Percentiles rank a stretch among this genome's conserved stretches.
Conservation (phyloP, 2,113 vertebrate species). For the Sminthopsis crassicaudata region DNA sequence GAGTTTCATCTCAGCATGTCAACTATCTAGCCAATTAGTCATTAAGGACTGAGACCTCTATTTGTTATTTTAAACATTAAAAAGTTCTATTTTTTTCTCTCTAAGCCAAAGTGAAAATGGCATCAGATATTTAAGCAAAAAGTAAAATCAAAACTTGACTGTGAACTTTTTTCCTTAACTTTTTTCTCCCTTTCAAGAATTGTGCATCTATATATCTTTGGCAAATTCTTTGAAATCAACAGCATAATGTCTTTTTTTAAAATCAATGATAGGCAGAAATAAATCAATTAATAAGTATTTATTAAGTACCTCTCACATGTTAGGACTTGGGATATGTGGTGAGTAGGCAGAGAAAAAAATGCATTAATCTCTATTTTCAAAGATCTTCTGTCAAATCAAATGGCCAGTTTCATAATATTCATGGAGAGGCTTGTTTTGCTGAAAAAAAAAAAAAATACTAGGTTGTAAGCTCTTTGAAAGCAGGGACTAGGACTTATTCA, state of each 20-base stretch:
- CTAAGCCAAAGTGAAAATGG: not conserved
- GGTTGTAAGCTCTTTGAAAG: not conserved
- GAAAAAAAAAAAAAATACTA: not conserved
- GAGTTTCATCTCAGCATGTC: not conserved
- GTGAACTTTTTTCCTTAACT: not conserved
- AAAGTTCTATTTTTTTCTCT: not conserved
- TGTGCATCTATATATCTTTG: not conserved
- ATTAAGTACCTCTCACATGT: not conserved
- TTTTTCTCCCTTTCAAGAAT: not conserved
- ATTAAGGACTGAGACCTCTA: constrained; percentile 35
- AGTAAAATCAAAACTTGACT: not conserved
- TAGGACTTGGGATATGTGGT: not conserved
- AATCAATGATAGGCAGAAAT: not conserved
- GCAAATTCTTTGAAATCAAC: not conserved
- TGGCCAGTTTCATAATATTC: not conserved
- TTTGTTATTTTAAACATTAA: not conserved
- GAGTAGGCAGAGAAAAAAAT: not conserved
- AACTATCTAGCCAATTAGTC: not conserved
- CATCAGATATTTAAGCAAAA: not conserved
- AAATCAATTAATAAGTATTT: not conserved
- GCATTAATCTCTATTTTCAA: not conserved
- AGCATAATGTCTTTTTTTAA: not conserved
- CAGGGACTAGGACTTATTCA: not conserved
- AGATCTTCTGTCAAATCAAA: not conserved
- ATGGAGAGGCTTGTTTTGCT: not conserved